A percentile compares a stretch with the other conserved stretches of the same genome.
These are phyloP conservation scores for Acarapis woodi DNA, from an alignment of 1,140 invertebrate genomes.

Conservation along the genomic window DNA sequence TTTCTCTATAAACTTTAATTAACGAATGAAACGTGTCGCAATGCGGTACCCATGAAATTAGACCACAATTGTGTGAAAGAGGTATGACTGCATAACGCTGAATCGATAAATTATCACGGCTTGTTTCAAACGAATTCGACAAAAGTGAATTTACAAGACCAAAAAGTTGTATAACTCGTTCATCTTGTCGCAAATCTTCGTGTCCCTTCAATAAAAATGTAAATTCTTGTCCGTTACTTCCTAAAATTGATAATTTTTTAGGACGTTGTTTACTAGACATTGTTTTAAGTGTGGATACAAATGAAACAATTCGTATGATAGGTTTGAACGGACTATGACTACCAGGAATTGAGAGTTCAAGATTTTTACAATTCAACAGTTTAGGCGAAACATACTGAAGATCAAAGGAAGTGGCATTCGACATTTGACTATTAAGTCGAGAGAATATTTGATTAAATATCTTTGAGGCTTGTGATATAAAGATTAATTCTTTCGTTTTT, in stretches of 20 bases:
- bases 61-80: conserved; percentile 80
- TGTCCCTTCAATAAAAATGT: conserved; percentile 96
- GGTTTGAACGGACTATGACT: conserved; percentile 69
- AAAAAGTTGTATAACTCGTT: conserved; percentile 97
- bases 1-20: conserved; percentile 88
- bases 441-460: conserved; percentile 93
- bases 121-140: conserved; percentile 75
- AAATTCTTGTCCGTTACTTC: conserved; percentile 89
- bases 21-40: conserved; percentile 93
- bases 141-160: conserved; percentile 87
- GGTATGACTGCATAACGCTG: conserved; percentile 88
- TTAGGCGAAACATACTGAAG: conserved; percentile 85
- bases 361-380: conserved; percentile 51
- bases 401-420: conserved; percentile 35
- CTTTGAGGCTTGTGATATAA: conserved; percentile 94
- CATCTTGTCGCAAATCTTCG: conserved; percentile 93
- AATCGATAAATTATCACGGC: conserved; percentile 51
- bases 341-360: conserved; percentile 75
- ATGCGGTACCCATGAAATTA: conserved; percentile 97
- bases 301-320: conserved; percentile 54
- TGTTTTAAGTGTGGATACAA: conserved; percentile 48
- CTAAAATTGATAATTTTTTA: conserved; percentile 67
- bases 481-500: conserved; percentile 60
- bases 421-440: conserved; percentile 70
- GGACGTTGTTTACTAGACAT: conserved; percentile 95